Evolutionary conservation across 2,888 invertebrate genomes (phyloP).

Genomic region (Macaria notata): DNA sequence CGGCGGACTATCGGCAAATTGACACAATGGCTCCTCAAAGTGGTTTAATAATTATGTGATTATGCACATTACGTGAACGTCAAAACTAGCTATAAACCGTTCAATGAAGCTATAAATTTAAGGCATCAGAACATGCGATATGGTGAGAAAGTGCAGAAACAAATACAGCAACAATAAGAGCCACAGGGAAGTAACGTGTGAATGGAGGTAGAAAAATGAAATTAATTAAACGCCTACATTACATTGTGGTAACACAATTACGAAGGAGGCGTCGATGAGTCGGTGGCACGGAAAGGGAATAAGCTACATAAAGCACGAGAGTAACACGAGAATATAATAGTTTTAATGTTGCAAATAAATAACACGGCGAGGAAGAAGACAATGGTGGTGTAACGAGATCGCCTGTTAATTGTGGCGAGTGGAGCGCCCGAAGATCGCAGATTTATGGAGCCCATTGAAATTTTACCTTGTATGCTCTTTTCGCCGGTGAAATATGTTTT

Average conservation of each 20-base stretch:
- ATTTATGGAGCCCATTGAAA: constrained; percentile 73
- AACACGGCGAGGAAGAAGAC: constrained; percentile 68
- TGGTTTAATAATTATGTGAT: constrained; percentile 58
- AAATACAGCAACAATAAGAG: constrained; percentile 56
- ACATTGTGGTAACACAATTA: constrained; percentile 62
- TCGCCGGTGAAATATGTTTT: constrained; percentile 11
- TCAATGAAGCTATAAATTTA: constrained; percentile 66
- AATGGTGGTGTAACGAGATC: constrained; percentile 76
- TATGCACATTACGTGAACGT: constrained; percentile 59
- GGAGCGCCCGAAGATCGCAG: constrained; percentile 55
- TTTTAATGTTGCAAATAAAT: constrained; percentile 77
- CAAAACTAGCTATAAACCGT: constrained; percentile 62
- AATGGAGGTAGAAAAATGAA: constrained; percentile 64
- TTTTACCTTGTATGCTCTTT: constrained; percentile 67
- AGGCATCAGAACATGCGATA: constrained; percentile 57
- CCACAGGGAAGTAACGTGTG: constrained; percentile 52
- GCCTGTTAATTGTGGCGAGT: constrained; percentile 74
- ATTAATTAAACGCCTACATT: constrained; percentile 62
- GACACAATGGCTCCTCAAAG: constrained; percentile 28
- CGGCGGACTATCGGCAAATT: constrained; percentile 20
- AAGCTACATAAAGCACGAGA: constrained; percentile 55
- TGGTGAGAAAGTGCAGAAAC: constrained; percentile 59
- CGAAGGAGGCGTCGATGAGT: constrained; percentile 61
- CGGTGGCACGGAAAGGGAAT: constrained; percentile 67
- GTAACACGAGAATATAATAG: constrained; percentile 73